A percentile compares a stretch with the other conserved stretches of the same genome.
These are phyloP conservation scores for Dendrolimus houi DNA, from an alignment of 2,888 invertebrate species.

Conservation along the genomic window DNA sequence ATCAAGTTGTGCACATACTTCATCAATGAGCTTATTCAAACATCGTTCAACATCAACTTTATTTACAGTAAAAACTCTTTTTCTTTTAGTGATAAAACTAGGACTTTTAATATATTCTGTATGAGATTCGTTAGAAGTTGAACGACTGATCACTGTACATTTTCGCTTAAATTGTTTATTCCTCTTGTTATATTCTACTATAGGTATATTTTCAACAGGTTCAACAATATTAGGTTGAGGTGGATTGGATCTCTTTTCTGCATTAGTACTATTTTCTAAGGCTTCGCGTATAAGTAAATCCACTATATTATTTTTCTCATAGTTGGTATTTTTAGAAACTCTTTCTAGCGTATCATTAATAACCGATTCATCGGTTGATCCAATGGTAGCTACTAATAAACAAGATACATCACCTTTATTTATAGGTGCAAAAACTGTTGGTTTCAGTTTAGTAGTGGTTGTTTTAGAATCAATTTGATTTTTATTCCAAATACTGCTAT, in stretches of 20 bases:
- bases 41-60: no score
- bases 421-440: constrained; percentile 20
- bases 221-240: constrained; percentile 31
- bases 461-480: constrained; percentile 24
- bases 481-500: constrained; percentile 16
- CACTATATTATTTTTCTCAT: constrained; percentile 32
- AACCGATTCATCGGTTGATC: constrained; percentile 36
- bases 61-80: constrained; percentile 3
- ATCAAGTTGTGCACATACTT: constrained; percentile 3
- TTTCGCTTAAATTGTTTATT: constrained; percentile 12
- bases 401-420: constrained; percentile 27
- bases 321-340: constrained; percentile 32
- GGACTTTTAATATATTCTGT: constrained; percentile 41
- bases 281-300: constrained; percentile 46
- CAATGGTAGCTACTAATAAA: constrained; percentile 37
- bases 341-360: constrained; percentile 42
- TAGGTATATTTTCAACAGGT: constrained; percentile 29
- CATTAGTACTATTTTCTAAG: constrained; percentile 16
- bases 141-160: constrained; percentile 23
- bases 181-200: constrained; percentile 10
- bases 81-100: constrained; percentile 23
- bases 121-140: constrained; percentile 46
- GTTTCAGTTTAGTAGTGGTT: constrained; percentile 5
- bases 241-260: constrained; percentile 11
- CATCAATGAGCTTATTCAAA: no score